Conservation (phyloP, 2,888 invertebrate species). For the Harpagoxenus sublaevis region DNA sequence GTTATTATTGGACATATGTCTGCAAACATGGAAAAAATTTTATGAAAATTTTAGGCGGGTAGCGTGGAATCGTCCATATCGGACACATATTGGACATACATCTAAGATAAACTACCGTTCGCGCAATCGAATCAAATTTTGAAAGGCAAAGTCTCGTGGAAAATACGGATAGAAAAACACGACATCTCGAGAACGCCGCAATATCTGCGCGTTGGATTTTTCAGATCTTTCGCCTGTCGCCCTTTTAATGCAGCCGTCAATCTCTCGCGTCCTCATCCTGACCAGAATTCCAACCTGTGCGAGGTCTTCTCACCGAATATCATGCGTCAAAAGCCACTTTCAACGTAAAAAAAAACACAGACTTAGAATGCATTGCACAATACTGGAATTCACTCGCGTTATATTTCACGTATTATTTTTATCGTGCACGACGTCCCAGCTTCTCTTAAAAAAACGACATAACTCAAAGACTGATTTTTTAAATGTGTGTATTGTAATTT, state of each 20-base stretch:
- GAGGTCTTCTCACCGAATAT: constrained; percentile 19
- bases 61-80: not conserved
- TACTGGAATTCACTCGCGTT: not conserved
- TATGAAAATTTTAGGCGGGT: not conserved
- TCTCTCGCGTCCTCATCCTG: constrained; percentile 52
- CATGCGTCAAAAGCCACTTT: constrained; percentile 37
- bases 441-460: not conserved
- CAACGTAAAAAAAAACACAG: not conserved
- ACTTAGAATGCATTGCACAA: not conserved
- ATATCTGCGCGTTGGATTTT: constrained; percentile 61
- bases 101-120: not conserved
- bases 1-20: not conserved
- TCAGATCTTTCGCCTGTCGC: constrained; percentile 62
- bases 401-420: constrained; percentile 16
- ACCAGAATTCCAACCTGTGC: constrained; percentile 28
- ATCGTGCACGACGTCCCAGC: not conserved
- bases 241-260: constrained; percentile 73
- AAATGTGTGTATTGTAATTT: not conserved
- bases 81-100: not conserved
- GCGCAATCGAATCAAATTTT: constrained; percentile 39
- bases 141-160: constrained; percentile 9
- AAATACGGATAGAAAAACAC: constrained; percentile 52
- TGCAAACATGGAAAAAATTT: not conserved
- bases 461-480: not conserved
- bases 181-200: constrained; percentile 68